Evolutionary conservation across 2,113 vertebrate species (phyloP).

Genomic region (Rhegmatorhina hoffmannsi): DNA sequence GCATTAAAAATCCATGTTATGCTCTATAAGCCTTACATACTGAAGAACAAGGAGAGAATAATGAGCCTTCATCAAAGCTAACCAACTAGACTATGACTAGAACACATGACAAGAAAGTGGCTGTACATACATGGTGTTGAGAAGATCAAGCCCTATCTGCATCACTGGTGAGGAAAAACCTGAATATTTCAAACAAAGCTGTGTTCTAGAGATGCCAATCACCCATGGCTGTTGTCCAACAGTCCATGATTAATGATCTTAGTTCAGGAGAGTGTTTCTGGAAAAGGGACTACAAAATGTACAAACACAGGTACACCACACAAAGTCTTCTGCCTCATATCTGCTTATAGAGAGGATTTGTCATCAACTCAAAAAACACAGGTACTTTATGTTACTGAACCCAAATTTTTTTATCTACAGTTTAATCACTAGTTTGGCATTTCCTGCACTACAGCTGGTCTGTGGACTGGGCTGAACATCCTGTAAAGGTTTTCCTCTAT

Average conservation of each 20-base stretch:
- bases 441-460: not conserved
- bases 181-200: not conserved
- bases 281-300: not conserved
- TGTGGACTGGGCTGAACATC: not conserved
- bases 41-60: not conserved
- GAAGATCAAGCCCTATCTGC: not conserved
- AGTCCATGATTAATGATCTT: not conserved
- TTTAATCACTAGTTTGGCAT: conserved; percentile 9
- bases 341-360: not conserved
- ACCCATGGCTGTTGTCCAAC: not conserved
- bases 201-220: not conserved
- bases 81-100: not conserved
- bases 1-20: not conserved
- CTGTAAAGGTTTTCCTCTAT: not conserved
- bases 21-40: not conserved
- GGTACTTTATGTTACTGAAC: not conserved
- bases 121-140: not conserved
- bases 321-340: not conserved
- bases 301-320: not conserved
- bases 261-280: not conserved
- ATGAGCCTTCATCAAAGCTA: not conserved
- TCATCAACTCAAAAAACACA: not conserved
- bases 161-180: not conserved
- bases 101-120: not conserved
- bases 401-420: not conserved